Conservation (phyloP, 2,113 vertebrate genomes). For the Leptocoma aspasia region DNA sequence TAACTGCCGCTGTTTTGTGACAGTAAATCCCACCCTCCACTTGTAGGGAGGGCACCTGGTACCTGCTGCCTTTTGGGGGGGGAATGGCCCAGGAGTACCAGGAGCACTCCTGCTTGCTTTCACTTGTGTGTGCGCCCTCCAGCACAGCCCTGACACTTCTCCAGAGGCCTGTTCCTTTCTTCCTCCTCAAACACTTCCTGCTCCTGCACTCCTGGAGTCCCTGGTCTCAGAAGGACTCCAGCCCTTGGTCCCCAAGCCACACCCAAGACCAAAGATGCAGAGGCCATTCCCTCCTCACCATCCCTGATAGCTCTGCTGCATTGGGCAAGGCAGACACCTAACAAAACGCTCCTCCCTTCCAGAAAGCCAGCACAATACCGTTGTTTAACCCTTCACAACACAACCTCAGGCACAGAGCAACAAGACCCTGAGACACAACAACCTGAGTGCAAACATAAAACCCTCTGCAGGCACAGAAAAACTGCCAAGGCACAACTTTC, state of each 20-base stretch:
- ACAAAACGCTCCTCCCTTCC: rapidly evolving
- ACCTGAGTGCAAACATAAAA: rapidly evolving
- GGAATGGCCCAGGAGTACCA: neutral
- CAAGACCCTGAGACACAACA: neutral
- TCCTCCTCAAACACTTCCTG: neutral
- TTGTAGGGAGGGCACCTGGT: no score
- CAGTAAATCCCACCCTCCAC: neutral
- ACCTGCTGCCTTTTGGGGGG: neutral
- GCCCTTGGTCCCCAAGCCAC: rapidly evolving
- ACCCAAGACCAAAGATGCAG: rapidly evolving
- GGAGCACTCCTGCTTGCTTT: neutral
- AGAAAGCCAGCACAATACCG: rapidly evolving
- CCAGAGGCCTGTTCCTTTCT: neutral
- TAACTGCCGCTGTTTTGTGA: neutral
- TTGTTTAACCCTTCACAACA: neutral
- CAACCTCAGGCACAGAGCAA: rapidly evolving
- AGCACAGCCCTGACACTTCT: rapidly evolving
- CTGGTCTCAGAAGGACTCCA: neutral
- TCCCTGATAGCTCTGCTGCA: neutral
- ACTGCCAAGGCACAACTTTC: neutral
- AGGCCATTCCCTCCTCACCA: neutral
- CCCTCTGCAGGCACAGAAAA: neutral
- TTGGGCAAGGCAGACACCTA: neutral
- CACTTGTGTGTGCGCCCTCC: rapidly evolving
- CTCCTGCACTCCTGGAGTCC: neutral